phyloP scores from a whole-genome alignment of 2,888 invertebrate genomes.

The Phaonia tiefii region DNA sequence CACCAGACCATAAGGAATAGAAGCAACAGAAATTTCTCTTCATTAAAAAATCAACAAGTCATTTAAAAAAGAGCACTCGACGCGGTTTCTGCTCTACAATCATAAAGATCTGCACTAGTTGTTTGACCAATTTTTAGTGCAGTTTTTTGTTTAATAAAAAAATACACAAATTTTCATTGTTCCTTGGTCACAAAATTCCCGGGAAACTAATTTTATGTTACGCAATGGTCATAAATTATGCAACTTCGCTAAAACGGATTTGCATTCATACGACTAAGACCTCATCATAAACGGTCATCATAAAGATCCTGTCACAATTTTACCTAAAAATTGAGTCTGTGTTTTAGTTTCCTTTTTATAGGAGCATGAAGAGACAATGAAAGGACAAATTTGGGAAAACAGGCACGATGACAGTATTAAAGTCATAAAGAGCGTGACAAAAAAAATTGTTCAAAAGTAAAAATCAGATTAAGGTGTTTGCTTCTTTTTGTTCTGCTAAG shows the following conservation, averaged over 20 bases:
- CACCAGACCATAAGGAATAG: slow-evolving; percentile 5
- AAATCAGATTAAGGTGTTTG: neutral
- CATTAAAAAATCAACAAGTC: slow-evolving; percentile 6
- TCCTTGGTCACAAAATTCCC: slow-evolving; percentile 15
- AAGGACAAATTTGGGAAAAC: slow-evolving; percentile 13
- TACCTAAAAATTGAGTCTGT: slow-evolving; percentile 24
- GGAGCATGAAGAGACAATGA: slow-evolving; percentile 10
- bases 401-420: neutral
- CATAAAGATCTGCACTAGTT: slow-evolving; percentile 39
- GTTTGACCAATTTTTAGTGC: slow-evolving; percentile 51
- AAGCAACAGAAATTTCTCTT: neutral
- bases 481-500: too few species aligned
- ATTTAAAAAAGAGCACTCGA: slow-evolving; percentile 21
- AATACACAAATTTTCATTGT: slow-evolving; percentile 15
- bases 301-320: slow-evolving; percentile 29
- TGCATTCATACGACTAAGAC: slow-evolving; percentile 32
- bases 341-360: slow-evolving; percentile 50
- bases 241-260: slow-evolving; percentile 20
- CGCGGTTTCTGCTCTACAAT: neutral
- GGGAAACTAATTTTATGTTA: slow-evolving; percentile 4
- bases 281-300: slow-evolving; percentile 46
- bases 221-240: slow-evolving; percentile 38
- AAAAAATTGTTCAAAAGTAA: slow-evolving; percentile 26
- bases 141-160: slow-evolving; percentile 48
- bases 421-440: slow-evolving; percentile 32